Conservation (phyloP, 2,113 vertebrate genomes). For the Saguinus midas region DNA sequence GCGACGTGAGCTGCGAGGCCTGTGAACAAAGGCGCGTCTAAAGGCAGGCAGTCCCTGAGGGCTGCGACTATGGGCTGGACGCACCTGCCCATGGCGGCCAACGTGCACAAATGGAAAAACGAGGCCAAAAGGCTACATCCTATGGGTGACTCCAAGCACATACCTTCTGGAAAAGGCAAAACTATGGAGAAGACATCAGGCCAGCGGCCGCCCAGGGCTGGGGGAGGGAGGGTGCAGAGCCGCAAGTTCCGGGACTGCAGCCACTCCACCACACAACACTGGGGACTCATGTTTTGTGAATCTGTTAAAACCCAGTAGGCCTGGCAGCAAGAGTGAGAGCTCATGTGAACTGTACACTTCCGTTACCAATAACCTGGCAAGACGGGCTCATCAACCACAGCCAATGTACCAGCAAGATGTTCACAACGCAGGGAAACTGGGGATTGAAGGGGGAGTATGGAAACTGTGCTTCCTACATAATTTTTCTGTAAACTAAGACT, state of each 20-base stretch:
- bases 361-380: not conserved
- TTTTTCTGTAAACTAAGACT: not conserved
- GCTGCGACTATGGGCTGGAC: no score
- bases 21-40: not conserved
- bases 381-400: no score
- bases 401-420: not conserved
- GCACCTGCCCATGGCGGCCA: not conserved
- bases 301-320: accelerated
- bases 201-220: not conserved
- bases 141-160: accelerated
- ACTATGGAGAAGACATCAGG: not conserved
- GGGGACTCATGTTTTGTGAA: accelerated
- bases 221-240: not conserved
- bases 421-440: accelerated
- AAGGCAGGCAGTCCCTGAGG: accelerated
- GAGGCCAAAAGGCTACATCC: accelerated
- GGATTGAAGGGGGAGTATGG: accelerated
- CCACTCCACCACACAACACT: accelerated
- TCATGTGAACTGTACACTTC: not conserved
- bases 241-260: not conserved
- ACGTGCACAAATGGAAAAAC: not conserved
- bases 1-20: accelerated
- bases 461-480: not conserved
- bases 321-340: not conserved
- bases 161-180: accelerated